Percentiles rank a stretch among this genome's conserved stretches.
Conservation (phyloP, 1,140 invertebrate species). For the Drosophila bocki region DNA sequence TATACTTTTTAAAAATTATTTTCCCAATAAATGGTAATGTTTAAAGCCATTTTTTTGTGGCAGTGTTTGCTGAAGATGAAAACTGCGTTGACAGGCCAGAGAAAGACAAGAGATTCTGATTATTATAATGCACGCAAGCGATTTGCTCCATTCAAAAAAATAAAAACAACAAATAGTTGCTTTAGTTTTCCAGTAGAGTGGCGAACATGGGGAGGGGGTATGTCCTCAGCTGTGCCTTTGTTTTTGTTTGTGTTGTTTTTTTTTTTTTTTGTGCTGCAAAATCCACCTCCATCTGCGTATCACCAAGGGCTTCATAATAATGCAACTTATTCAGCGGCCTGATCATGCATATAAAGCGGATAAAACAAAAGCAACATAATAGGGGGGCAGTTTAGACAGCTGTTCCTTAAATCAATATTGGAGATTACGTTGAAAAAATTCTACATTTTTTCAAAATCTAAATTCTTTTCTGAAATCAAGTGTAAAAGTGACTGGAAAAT, state of each 20-base stretch:
- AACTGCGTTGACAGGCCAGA: constrained; percentile 19
- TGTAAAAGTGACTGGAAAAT: neutral
- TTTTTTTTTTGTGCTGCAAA: neutral
- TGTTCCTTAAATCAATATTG: constrained; percentile 5
- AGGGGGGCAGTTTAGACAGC: neutral
- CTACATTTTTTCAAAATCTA: neutral
- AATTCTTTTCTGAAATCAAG: neutral
- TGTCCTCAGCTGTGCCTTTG: constrained; percentile 26
- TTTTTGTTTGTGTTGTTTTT: constrained; percentile 44
- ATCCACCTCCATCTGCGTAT: constrained; percentile 11
- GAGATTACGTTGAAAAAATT: neutral
- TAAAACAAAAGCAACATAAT: neutral
- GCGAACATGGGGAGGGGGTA: neutral
- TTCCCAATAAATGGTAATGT: neutral
- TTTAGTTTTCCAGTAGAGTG: constrained; percentile 18
- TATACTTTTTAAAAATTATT: neutral
- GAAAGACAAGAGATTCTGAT: constrained; percentile 40
- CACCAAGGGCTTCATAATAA: neutral
- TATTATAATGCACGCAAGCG: constrained; percentile 60
- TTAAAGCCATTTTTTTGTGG: neutral
- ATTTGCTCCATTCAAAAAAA: constrained; percentile 39
- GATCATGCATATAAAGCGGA: constrained; percentile 1
- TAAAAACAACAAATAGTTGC: constrained; percentile 33
- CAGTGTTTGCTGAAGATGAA: constrained; percentile 30
- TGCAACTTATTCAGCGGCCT: constrained; percentile 4